phyloP scores from a whole-genome alignment of 1,140 invertebrate species.

The Calliphora vicina region DNA sequence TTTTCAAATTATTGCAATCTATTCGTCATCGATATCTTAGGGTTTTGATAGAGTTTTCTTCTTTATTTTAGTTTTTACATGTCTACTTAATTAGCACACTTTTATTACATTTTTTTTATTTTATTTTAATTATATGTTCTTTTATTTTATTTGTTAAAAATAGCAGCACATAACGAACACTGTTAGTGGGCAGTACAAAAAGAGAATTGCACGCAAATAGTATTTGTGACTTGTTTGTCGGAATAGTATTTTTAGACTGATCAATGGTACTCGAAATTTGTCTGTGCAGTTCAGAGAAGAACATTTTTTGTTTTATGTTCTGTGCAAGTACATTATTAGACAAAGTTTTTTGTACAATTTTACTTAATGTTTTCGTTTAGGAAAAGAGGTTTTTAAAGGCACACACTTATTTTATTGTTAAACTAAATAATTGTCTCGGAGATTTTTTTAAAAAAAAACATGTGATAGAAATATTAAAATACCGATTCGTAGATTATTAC shows the following conservation, averaged over 20 bases:
- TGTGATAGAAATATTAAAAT: no score
- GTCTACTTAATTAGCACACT: neutral
- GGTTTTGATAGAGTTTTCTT: neutral
- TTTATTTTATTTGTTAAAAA: constrained; percentile 26
- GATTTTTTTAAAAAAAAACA: no score
- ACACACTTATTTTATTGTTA: neutral
- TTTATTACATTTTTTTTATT: neutral
- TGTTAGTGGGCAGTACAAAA: neutral
- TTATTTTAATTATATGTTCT: constrained; percentile 23
- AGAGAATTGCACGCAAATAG: neutral
- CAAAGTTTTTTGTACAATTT: no score
- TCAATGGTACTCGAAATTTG: neutral
- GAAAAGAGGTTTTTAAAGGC: neutral
- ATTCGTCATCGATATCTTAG: neutral
- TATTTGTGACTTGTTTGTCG: constrained; percentile 18
- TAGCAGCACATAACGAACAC: constrained; percentile 30
- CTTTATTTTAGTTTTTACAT: constrained; percentile 12
- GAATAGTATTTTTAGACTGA: constrained; percentile 39
- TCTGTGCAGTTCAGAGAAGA: neutral
- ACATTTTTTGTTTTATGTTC: neutral
- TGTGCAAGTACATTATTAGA: neutral
- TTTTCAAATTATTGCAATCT: neutral
- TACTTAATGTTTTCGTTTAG: neutral
- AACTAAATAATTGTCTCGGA: neutral
- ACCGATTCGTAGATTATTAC: no score